Percentiles rank a stretch among this genome's conserved stretches.
phyloP scores from a whole-genome alignment of 2,888 invertebrate genomes.

The Polietes domitor region DNA sequence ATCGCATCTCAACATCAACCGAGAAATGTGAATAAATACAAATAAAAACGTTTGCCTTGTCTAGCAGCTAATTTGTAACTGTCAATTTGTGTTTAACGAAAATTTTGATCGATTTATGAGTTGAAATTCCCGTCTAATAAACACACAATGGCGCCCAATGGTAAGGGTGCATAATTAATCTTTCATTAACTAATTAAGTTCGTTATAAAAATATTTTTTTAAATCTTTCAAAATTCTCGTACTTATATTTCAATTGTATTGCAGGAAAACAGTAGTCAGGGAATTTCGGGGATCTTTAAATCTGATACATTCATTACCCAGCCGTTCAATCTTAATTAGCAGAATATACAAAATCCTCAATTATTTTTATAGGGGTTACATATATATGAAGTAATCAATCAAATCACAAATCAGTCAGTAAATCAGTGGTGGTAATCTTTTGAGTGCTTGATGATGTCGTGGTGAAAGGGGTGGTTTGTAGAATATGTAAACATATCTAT shows the following conservation, averaged over 20 bases:
- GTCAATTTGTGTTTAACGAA: conserved; percentile 50
- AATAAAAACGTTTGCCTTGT: background rate
- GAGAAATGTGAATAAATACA: background rate
- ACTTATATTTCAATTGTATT: background rate
- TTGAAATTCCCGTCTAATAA: conserved; percentile 49
- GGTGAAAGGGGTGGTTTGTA: too few species aligned
- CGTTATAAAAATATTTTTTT: background rate
- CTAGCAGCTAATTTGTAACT: conserved; percentile 37
- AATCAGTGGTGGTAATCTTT: too few species aligned
- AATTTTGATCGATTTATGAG: conserved; percentile 61
- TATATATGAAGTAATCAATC: conserved; percentile 1
- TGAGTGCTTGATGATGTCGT: too few species aligned
- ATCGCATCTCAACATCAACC: background rate
- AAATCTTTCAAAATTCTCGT: background rate
- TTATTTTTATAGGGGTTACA: background rate
- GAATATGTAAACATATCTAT: too few species aligned
- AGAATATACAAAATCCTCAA: background rate
- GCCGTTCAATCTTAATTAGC: background rate
- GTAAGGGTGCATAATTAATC: conserved; percentile 32
- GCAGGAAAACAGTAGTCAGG: too few species aligned
- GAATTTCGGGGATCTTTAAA: background rate
- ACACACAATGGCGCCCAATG: conserved; percentile 1
- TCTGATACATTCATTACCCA: background rate
- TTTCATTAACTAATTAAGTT: conserved; percentile 31
- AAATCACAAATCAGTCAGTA: too few species aligned